Percentiles rank a stretch among this genome's conserved stretches.
Evolutionary conservation across 2,888 invertebrate genomes (phyloP).

Genomic region (Heliconius hortense): DNA sequence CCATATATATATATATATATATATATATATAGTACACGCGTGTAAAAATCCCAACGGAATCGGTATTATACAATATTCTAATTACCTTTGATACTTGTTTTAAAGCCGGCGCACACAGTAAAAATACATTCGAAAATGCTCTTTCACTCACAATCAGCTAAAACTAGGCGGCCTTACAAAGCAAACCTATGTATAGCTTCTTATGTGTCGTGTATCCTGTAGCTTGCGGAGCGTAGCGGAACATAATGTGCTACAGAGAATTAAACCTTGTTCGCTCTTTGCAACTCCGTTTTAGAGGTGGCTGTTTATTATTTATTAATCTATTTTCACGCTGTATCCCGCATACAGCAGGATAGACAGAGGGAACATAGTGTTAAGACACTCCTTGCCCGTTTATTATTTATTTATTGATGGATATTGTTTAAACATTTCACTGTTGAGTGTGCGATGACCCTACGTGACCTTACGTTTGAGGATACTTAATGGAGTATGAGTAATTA

Average conservation of each 20-base stretch:
- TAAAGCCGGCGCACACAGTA: background rate
- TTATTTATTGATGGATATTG: background rate
- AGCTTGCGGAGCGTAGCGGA: background rate
- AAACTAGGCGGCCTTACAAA: slow-evolving; percentile 2
- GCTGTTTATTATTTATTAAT: background rate
- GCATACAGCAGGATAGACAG: too few relatives aligned
- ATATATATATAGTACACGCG: too few relatives aligned
- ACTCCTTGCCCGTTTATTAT: too few relatives aligned
- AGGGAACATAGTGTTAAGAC: too few relatives aligned
- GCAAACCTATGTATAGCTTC: background rate
- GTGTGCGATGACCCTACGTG: background rate
- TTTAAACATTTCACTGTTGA: background rate
- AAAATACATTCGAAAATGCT: background rate
- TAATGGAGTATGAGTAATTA: background rate
- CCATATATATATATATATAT: too few relatives aligned
- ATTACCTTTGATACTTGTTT: background rate
- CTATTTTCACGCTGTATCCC: too few relatives aligned
- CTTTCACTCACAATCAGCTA: background rate
- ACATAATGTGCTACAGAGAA: background rate
- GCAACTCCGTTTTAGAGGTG: background rate
- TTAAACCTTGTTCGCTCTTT: background rate
- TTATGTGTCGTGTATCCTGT: background rate
- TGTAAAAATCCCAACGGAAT: background rate
- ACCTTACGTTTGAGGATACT: background rate
- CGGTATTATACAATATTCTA: background rate